Percentiles rank a stretch among this genome's conserved stretches.
These are phyloP conservation scores for Pemphigus obesinymphae DNA, from an alignment of 1,140 invertebrate genomes.

Conservation along the genomic window DNA sequence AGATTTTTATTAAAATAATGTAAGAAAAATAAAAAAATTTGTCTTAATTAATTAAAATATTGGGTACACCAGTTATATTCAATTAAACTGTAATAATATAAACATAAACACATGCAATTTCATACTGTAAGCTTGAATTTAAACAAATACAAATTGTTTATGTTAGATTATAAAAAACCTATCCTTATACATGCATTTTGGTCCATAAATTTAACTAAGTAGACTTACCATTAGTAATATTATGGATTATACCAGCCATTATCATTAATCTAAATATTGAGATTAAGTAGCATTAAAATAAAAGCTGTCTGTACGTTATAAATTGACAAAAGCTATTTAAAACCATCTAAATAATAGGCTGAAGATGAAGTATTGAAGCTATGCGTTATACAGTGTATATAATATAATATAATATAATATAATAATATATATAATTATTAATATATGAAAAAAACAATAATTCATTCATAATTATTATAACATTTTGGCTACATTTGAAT, in stretches of 20 bases:
- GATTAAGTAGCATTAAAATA: neutral
- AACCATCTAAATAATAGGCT: neutral
- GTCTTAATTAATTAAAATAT: neutral
- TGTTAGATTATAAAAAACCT: neutral
- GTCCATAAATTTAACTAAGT: neutral
- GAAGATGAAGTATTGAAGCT: neutral
- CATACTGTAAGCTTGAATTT: neutral
- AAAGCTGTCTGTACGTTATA: neutral
- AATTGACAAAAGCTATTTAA: neutral
- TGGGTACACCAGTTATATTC: neutral
- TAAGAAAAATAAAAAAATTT: too few species aligned
- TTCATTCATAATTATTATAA: neutral
- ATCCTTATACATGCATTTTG: neutral
- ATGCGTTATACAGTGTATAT: neutral
- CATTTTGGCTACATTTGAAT: neutral
- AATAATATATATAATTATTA: neutral
- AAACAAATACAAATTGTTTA: neutral
- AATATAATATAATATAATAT: neutral
- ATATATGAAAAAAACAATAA: neutral
- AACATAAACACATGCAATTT: neutral
- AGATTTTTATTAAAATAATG: too few species aligned
- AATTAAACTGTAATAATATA: neutral
- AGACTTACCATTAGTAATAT: conserved; percentile 21
- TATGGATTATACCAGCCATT: neutral
- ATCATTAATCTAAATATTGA: neutral